Evolutionary conservation across 2,888 invertebrate species (phyloP).

Genomic region (Gerris lacustris): DNA sequence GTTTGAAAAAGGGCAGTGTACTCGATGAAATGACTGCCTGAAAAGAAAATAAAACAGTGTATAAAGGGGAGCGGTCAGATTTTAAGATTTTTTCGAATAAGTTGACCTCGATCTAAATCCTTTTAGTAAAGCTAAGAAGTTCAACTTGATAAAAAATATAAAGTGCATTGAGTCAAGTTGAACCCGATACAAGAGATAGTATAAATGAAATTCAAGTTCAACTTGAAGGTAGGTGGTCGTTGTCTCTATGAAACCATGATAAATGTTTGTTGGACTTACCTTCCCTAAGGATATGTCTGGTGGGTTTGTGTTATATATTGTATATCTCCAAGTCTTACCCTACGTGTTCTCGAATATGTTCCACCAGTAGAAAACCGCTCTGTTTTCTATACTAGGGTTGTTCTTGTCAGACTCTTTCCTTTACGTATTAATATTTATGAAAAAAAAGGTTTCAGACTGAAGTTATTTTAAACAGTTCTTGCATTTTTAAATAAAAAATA

Average conservation of each 20-base stretch:
- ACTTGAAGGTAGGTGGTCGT: not conserved
- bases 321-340: not conserved
- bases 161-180: too few relatives aligned
- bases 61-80: too few relatives aligned
- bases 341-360: too few relatives aligned
- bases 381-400: not conserved
- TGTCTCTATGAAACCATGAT: not conserved
- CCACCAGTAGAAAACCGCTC: not conserved
- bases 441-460: not conserved
- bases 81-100: too few relatives aligned
- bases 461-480: not conserved
- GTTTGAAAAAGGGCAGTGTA: too few relatives aligned
- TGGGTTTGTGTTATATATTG: not conserved
- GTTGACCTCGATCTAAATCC: too few relatives aligned
- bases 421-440: not conserved
- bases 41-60: too few relatives aligned
- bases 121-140: too few relatives aligned
- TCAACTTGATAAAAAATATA: too few relatives aligned
- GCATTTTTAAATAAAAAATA: too few relatives aligned
- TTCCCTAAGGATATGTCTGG: slow-evolving; percentile 1
- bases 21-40: too few relatives aligned
- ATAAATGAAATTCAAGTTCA: not conserved
- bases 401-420: not conserved
- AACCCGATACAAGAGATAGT: too few relatives aligned
- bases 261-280: not conserved